Evolutionary conservation across 2,113 vertebrate species (phyloP).

Genomic region (Struthio camelus): DNA sequence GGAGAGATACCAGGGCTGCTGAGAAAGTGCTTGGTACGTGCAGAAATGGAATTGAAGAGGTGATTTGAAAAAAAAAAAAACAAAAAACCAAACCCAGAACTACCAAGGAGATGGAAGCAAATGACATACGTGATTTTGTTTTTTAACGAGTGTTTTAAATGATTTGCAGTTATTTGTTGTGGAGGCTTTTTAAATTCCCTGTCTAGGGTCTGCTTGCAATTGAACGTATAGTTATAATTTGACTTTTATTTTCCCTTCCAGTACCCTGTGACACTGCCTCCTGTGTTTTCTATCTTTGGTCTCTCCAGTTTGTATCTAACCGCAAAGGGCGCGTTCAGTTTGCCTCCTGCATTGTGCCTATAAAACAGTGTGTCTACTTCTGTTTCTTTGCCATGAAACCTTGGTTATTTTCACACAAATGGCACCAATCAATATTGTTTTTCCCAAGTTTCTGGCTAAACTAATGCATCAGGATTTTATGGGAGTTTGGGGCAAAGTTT

Average conservation of each 20-base stretch:
- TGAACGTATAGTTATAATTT: not conserved
- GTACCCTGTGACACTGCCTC: not conserved
- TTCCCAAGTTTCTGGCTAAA: not conserved
- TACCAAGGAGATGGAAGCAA: not conserved
- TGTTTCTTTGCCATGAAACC: not conserved
- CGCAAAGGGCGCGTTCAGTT: not conserved
- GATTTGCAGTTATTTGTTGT: not conserved
- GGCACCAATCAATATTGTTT: not conserved
- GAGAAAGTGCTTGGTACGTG: not conserved
- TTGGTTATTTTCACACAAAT: not conserved
- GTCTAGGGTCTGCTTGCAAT: not conserved
- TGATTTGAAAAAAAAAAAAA: not conserved
- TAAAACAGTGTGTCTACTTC: not conserved
- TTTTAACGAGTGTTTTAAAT: not conserved
- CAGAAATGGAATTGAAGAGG: not conserved
- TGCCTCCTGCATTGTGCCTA: not conserved
- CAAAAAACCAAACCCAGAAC: too few species aligned
- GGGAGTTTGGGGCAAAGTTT: not conserved
- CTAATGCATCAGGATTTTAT: not conserved
- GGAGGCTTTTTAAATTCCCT: not conserved
- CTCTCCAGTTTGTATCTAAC: not conserved
- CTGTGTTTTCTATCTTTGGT: fast-evolving
- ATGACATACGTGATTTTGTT: not conserved
- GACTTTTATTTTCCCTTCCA: not conserved
- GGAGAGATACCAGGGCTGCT: not conserved